Base-by-base conservation (phyloP, 2,113 vertebrate genomes). In the Anser cygnoides region DNA sequence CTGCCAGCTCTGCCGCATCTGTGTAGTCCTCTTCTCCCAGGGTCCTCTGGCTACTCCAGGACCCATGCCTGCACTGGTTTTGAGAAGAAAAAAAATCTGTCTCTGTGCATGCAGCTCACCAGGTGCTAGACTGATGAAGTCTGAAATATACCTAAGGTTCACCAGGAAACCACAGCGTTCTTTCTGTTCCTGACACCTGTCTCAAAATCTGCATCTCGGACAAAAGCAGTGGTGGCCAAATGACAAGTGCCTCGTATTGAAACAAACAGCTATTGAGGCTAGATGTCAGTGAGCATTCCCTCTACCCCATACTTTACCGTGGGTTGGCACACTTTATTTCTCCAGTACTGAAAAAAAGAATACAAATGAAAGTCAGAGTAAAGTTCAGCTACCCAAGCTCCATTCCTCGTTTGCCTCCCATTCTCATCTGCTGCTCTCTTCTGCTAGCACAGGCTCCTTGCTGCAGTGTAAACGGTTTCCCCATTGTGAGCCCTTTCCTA, bases 401-500 rank as follows among this genome's bases (percentile, higher is more conserved):
- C 59, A 2, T 70, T 89, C 29, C 61, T 79, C 2, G 0, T 68
- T 68, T 26, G 37, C 29, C 17, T 66, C 55, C 57, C 0, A 1
- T 23, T 68, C 26, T 57, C 4, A 1, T 15, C 18, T 62, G 20
- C 54, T 33, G 31, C 73, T 77, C 37, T 78, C n/a, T 54, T 73
- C 46, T 66, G 44, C 13, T 28, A 41, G 4, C 18, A 33, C 10
- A 37, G 41, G n/a, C 25, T 65, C 19, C 31, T 70, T 87, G 39
- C 20, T 2, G 5, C 18, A 80, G 17, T 4, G 7, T 39, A 39
- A 39, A 39, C 29, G 21, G 28, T 78, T 77, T 52, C 18, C 28
- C 19, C 1, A 0, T 11, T 23, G 37, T 0, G 0, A 52, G 13
- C 43, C 13, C 23, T 65, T 31, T 43, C 33, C 62, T 66, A 15